Conservation (phyloP, 2,797 vertebrate species). For the Sciurus carolinensis region DNA sequence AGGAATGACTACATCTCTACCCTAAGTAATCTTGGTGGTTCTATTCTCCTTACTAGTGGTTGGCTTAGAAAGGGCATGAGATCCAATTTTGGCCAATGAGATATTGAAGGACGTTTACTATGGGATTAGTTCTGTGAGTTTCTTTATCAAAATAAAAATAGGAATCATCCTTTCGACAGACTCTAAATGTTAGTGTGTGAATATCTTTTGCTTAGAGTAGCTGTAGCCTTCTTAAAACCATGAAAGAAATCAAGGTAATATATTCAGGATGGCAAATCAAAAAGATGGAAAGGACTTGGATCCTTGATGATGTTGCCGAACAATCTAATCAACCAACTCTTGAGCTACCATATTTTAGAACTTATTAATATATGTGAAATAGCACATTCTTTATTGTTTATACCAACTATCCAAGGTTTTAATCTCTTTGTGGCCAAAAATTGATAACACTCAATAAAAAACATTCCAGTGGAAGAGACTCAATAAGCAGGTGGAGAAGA, state of each 20-base stretch:
- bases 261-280: neutral
- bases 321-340: neutral
- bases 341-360: neutral
- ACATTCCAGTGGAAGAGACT: neutral
- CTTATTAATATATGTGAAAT: neutral
- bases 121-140: neutral
- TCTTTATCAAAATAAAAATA: neutral
- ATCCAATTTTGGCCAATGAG: neutral
- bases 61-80: neutral
- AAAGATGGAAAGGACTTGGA: neutral
- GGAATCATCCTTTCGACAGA: neutral
- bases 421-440: neutral
- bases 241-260: neutral
- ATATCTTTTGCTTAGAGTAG: neutral
- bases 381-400: neutral
- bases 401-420: neutral
- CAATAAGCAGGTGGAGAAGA: neutral
- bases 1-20: neutral
- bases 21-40: neutral
- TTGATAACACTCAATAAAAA: neutral
- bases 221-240: neutral
- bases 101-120: neutral
- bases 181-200: neutral
- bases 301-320: neutral
- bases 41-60: neutral